phyloP scores from a whole-genome alignment of 2,113 vertebrate genomes.

The Lampris incognitus region DNA sequence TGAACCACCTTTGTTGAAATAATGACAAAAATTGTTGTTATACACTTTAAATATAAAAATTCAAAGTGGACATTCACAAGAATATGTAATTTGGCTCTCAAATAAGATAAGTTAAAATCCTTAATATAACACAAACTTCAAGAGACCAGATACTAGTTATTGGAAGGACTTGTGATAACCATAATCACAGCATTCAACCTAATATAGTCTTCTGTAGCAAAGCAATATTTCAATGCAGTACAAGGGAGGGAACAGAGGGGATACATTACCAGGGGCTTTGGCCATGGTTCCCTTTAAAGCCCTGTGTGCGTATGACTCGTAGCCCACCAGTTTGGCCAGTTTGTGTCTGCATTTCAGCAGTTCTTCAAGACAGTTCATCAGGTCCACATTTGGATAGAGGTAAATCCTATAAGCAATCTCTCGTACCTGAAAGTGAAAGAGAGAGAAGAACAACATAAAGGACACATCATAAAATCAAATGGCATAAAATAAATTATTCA shows the following conservation, averaged over 20 bases:
- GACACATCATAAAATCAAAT: not conserved
- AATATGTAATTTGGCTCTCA: too few species aligned
- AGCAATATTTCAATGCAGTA: too few species aligned
- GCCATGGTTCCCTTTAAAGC: constrained; percentile 96
- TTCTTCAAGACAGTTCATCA: constrained; percentile 88
- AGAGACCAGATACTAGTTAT: too few species aligned
- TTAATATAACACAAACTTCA: not conserved
- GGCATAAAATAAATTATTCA: not conserved
- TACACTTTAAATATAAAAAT: too few species aligned
- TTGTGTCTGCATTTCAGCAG: constrained; percentile 87
- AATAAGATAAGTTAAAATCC: too few species aligned
- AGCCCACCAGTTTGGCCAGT: constrained; percentile 92
- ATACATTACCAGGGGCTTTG: constrained; percentile 88
- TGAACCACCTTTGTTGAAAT: too few species aligned
- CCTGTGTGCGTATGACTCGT: constrained; percentile 90
- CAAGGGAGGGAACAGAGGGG: not conserved
- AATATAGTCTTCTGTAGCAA: too few species aligned
- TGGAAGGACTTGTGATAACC: not conserved
- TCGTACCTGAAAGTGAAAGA: constrained; percentile 83
- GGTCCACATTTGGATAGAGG: constrained; percentile 87
- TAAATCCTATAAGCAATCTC: constrained; percentile 97
- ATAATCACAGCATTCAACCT: too few species aligned
- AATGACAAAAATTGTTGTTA: too few species aligned
- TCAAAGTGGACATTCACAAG: too few species aligned
- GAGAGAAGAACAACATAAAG: constrained; percentile 7